A percentile compares a stretch with the other conserved stretches of the same genome.
Conservation (phyloP, 2,797 vertebrate species). For the Ceryle rudis region DNA sequence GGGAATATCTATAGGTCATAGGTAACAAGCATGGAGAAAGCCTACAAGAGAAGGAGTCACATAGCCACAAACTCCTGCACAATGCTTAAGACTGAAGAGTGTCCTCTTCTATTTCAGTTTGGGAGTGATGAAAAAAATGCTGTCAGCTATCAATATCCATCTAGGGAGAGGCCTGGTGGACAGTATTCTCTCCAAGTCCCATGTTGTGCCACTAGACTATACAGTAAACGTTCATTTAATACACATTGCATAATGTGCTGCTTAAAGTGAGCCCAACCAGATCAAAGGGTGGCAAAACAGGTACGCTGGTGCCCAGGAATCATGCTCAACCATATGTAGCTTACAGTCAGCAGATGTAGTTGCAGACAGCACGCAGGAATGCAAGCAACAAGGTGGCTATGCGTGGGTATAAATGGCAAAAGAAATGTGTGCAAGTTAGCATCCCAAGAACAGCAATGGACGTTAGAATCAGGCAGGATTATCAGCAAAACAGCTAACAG, state of each 20-base stretch:
- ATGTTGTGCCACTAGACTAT: neutral
- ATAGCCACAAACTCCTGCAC: neutral
- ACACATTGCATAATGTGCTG: neutral
- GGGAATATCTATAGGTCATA: neutral
- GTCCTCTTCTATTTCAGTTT: neutral
- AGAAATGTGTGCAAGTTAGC: neutral
- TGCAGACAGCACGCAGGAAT: neutral
- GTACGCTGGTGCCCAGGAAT: neutral
- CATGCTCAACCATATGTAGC: neutral
- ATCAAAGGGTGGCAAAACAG: neutral
- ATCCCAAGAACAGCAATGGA: neutral
- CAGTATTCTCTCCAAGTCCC: neutral
- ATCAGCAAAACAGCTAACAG: neutral
- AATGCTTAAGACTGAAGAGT: neutral
- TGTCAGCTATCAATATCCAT: neutral
- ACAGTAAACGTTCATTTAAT: neutral
- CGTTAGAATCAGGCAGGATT: neutral
- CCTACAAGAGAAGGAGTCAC: neutral
- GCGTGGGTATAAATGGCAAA: rapidly evolving
- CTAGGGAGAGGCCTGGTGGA: neutral
- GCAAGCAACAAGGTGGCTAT: neutral
- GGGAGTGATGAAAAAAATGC: neutral
- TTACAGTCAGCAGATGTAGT: neutral
- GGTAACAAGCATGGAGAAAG: neutral
- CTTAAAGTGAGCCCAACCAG: neutral